phyloP scores from a whole-genome alignment of 1,140 invertebrate genomes.

The Meloidogyne hapla region DNA sequence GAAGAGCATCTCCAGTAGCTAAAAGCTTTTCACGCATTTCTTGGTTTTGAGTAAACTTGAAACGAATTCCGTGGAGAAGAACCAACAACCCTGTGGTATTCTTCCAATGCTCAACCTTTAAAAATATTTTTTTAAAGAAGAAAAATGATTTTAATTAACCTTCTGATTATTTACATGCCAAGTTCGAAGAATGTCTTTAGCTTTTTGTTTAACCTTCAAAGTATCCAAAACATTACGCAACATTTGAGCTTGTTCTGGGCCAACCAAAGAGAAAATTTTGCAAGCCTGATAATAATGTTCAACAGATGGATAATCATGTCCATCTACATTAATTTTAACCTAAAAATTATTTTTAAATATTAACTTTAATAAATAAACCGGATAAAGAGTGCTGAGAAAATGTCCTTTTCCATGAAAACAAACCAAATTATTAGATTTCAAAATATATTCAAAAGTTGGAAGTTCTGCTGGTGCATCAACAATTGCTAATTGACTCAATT shows the following conservation, averaged over 20 bases:
- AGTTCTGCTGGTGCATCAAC: slow-evolving; percentile 4
- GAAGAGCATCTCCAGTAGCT: slow-evolving; percentile 40
- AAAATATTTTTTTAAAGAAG: background rate
- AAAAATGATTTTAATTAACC: background rate
- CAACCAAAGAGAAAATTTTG: slow-evolving; percentile 43
- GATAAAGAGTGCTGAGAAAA: slow-evolving; percentile 42
- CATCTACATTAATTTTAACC: slow-evolving; percentile 37
- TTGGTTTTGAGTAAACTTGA: slow-evolving; percentile 42
- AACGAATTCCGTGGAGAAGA: slow-evolving; percentile 36
- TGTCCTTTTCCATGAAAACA: slow-evolving; percentile 43
- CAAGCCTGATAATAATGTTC: slow-evolving; percentile 54
- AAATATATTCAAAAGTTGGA: slow-evolving; percentile 30
- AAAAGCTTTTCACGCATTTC: slow-evolving; percentile 42
- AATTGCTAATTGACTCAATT: background rate
- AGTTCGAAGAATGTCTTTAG: background rate
- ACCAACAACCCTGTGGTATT: slow-evolving; percentile 35
- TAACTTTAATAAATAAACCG: slow-evolving; percentile 33
- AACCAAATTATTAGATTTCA: slow-evolving; percentile 41
- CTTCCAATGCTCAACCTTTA: slow-evolving; percentile 46
- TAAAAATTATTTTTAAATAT: slow-evolving; percentile 26
- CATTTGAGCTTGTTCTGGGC: slow-evolving; percentile 37
- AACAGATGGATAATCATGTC: slow-evolving; percentile 39
- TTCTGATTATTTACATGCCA: background rate
- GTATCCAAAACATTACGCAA: slow-evolving; percentile 39
- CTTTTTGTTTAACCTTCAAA: slow-evolving; percentile 32